phyloP scores from a whole-genome alignment of 2,113 vertebrate genomes.

The Amblyopsis rosae region DNA sequence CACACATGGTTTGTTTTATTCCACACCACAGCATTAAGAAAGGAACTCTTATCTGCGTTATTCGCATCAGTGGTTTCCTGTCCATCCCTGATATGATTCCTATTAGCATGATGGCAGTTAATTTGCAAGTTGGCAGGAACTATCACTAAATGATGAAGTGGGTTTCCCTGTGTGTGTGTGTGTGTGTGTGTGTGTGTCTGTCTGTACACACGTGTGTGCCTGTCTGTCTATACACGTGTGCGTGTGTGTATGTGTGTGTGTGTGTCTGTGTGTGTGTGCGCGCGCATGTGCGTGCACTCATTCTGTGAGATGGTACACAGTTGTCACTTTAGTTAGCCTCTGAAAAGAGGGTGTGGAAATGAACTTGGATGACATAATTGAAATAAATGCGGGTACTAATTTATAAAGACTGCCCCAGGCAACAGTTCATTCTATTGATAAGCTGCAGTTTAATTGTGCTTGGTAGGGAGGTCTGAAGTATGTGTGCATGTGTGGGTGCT shows the following conservation, averaged over 20 bases:
- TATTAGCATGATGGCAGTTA: constrained; percentile 68
- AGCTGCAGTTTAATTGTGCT: constrained; percentile 51
- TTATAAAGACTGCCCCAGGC: constrained; percentile 57
- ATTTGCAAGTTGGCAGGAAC: constrained; percentile 56
- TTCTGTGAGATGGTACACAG: constrained; percentile 2
- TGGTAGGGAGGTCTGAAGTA: constrained; percentile 1
- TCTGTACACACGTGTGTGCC: not conserved
- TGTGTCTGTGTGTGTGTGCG: not conserved
- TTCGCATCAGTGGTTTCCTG: constrained; percentile 60
- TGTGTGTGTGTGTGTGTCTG: constrained; percentile 9
- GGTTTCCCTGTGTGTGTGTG: constrained; percentile 7
- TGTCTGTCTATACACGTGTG: not conserved
- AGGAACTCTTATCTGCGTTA: constrained; percentile 65
- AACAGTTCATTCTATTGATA: constrained; percentile 68
- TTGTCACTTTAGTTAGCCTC: constrained; percentile 19
- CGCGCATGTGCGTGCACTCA: not conserved
- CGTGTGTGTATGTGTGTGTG: not conserved
- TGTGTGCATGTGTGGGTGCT: constrained; percentile 1
- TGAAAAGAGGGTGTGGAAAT: constrained; percentile 56
- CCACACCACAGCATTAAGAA: constrained; percentile 39
- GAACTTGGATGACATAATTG: constrained; percentile 52
- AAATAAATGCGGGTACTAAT: constrained; percentile 63
- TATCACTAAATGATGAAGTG: constrained; percentile 54
- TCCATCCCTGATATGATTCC: constrained; percentile 64
- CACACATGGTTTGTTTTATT: constrained; percentile 50